Evolutionary conservation across 2,888 invertebrate species (phyloP), one percentile per base, ranked within the genome.

Genomic region (Zaprionus lineosus): DNA sequence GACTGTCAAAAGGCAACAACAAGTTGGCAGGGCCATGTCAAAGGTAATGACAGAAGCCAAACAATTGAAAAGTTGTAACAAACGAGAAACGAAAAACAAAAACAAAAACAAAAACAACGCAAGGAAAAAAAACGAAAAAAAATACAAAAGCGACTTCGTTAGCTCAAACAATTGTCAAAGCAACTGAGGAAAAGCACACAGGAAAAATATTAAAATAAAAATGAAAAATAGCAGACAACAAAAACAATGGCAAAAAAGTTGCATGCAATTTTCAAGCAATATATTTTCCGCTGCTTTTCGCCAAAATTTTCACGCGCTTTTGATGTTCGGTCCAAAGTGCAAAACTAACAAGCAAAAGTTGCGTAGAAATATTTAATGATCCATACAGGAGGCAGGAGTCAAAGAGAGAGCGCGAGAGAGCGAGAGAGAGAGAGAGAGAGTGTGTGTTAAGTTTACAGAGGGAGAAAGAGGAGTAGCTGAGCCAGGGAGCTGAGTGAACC

Each of bases 31-130:
- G 39, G 85, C 85, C 83, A 78, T 74, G 73, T 83, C 75, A 79
- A 81, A 83, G 84, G 77, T 76, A 75, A 78, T 79, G 79, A 71
- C 75, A 76, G 74, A 79, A 84, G 69, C 68, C 77, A 76, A 86
- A 86, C 87, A 87, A 86, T 82, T 86, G 85, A 74, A 84, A 78
- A 85, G 79, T 78, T 78, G 78, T 60, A 83, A 74, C 84, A 74
- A 82, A 56, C 50, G 37, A 31, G 24, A 51, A 33, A 9, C 26
- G 6, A 9, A 31, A 9, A 51, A 53, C 33, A 52, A 59, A 41
- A 79, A 64, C 48, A 74, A 56, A 19, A 59, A 39, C 28, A 60
- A 46, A 12, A 33, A 12, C 33, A 7, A n/a, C 21, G 8, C 48
- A 53, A 34, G 48, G 57, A 40, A 76, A 64, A 47, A 74, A 56